phyloP scores from a whole-genome alignment of 64 coral and sea anemone genomes.

The Platygyra sinensis region DNA sequence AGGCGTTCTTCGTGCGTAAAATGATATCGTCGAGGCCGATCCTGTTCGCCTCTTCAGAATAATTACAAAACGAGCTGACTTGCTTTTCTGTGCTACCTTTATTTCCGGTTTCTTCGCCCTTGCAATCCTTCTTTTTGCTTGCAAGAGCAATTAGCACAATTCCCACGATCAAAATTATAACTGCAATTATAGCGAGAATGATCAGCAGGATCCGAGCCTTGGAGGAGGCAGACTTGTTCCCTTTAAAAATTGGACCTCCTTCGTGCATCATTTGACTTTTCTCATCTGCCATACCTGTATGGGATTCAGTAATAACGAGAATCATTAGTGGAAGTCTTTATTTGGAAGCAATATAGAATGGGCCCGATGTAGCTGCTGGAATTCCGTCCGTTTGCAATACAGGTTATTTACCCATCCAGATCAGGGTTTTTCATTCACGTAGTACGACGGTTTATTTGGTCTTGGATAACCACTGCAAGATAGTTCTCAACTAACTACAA shows the following conservation, averaged over 20 bases:
- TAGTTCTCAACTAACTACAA: too few species aligned
- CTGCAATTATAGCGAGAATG: not conserved
- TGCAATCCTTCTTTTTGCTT: not conserved
- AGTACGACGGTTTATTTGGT: too few species aligned
- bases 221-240: not conserved
- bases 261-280: not conserved
- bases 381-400: too few species aligned
- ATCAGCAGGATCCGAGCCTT: not conserved
- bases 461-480: too few species aligned
- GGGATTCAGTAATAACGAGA: too few species aligned
- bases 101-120: not conserved
- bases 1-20: slow-evolving; percentile 4
- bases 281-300: not conserved
- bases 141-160: slow-evolving; percentile 18
- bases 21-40: slow-evolving; percentile 9
- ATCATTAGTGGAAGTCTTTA: too few species aligned
- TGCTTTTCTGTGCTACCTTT: not conserved
- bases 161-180: slow-evolving; percentile 5
- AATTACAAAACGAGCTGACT: not conserved
- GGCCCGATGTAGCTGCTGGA: too few species aligned
- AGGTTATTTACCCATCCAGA: too few species aligned
- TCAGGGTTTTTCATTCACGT: too few species aligned
- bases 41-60: slow-evolving; percentile 50
- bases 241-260: not conserved
- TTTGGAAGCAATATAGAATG: too few species aligned